A percentile compares a stretch with the other conserved stretches of the same genome.
phyloP scores from a whole-genome alignment of 2,113 vertebrate species.

The Setophaga kirtlandii region DNA sequence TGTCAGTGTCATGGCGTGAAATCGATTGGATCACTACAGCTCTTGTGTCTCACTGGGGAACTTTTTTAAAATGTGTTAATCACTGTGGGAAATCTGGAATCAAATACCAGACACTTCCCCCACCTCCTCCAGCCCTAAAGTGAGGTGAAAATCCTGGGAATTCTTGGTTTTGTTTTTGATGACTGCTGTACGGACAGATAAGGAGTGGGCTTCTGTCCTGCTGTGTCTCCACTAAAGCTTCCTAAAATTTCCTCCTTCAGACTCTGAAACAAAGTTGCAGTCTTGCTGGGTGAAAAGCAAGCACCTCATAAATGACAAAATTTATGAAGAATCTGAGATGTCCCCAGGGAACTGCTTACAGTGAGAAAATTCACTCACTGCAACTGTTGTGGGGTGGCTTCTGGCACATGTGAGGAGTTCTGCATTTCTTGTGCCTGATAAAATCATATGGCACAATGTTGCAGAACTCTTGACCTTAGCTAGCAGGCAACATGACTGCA shows the following conservation, averaged over 20 bases:
- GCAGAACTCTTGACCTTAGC: neutral
- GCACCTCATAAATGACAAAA: neutral
- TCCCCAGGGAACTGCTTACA: neutral
- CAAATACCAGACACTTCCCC: neutral
- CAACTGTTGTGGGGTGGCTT: neutral
- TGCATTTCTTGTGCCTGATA: neutral
- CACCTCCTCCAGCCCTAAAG: neutral
- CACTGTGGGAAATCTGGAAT: slow-evolving; percentile 56
- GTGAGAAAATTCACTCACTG: neutral
- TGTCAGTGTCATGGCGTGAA: neutral
- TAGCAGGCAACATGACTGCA: neutral
- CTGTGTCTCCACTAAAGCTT: neutral
- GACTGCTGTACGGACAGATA: neutral
- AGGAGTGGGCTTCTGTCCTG: neutral
- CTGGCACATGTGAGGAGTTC: neutral
- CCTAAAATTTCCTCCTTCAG: neutral
- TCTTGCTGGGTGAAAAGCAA: neutral
- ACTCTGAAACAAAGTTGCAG: neutral
- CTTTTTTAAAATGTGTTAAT: neutral
- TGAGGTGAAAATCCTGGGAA: neutral
- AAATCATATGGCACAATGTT: neutral
- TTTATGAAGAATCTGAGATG: neutral
- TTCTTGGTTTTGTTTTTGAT: neutral
- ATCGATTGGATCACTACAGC: slow-evolving; percentile 4
- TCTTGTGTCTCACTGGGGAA: neutral